Conservation (phyloP, 2,113 vertebrate genomes). For the Platysternon megacephalum region DNA sequence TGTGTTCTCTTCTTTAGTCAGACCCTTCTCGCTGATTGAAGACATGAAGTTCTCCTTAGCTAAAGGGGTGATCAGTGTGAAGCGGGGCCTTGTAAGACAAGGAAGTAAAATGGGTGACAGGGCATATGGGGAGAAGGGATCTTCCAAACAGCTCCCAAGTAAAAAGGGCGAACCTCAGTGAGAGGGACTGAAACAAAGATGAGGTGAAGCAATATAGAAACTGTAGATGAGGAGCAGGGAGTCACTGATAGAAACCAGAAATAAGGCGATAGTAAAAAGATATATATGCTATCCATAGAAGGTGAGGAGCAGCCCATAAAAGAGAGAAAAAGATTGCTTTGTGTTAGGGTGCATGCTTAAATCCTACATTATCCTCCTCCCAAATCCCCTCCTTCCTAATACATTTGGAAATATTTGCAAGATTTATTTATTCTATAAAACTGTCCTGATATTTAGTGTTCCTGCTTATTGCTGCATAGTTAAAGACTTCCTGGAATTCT, state of each 20-base stretch:
- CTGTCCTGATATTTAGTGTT: not conserved
- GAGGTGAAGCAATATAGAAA: not conserved
- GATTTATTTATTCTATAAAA: slow-evolving; percentile 1
- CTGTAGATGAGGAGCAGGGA: not conserved
- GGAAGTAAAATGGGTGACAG: not conserved
- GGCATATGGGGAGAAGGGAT: not conserved
- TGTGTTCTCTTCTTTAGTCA: not conserved
- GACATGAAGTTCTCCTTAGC: not conserved
- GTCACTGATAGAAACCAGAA: not conserved
- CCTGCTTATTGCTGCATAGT: not conserved
- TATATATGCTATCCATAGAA: not conserved
- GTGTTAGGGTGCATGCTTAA: not conserved
- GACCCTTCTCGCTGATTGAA: not conserved
- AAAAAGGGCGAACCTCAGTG: not conserved
- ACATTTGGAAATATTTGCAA: not conserved
- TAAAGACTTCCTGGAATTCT: not conserved
- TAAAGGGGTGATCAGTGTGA: not conserved
- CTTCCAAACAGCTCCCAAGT: not conserved
- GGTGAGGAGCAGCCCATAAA: not conserved
- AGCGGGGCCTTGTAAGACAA: not conserved
- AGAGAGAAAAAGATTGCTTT: not conserved
- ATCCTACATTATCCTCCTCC: not conserved
- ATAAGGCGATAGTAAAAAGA: not conserved
- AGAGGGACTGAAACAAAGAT: not conserved
- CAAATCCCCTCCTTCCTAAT: no score